Base-by-base conservation (phyloP, 1,140 invertebrate species). In the Diabrotica undecimpunctata region DNA sequence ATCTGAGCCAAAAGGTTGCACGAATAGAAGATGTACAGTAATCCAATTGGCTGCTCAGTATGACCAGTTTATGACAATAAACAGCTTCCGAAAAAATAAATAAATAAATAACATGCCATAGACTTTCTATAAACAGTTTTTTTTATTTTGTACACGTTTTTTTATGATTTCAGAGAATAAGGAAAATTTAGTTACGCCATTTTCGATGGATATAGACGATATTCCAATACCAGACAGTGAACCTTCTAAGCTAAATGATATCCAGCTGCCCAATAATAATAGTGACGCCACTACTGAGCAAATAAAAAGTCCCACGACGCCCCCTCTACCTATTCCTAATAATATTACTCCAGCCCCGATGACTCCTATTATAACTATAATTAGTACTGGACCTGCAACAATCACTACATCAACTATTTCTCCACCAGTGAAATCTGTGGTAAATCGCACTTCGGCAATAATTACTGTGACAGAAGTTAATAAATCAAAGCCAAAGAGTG, bases 401-500 rank as follows among this genome's bases (percentile, higher is more conserved):
- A n/a, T 46, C 8, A 54, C 53, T 3, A 12, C 67, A 25, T 61
- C 41, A 46, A 25, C 25, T 25, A 25, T 25, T 25, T 66, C 58
- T 9, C 65, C 61, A 14, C 62, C 66, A 7, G 10, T 5, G 46
- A 13, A 41, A 5, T 35, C 58, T 36, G 7, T 4, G 7, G 13
- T 4, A 36, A 10, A 8, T 25, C n/a, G 12, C 2, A 14, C 54
- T n/a, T 10, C 13, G 54, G 14, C 13, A 10, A 53, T 51, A 5
- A 51, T 41, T 13, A 5, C 12, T 14, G 59, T 54, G 13, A 4
- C 25, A 25, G 58, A 62, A 51, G 37, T 61, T 11, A 56, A 35
- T 55, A 66, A 71, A 65, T 55, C 38, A 13, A 86, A 85, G 69
- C 85, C 84, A n/a, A 87, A 86, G 69, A 87, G 84, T 70, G 79